A percentile compares a stretch with the other conserved stretches of the same genome.
Evolutionary conservation across 2,797 vertebrate species (phyloP).

Genomic region (Coranthus polyacanthus): DNA sequence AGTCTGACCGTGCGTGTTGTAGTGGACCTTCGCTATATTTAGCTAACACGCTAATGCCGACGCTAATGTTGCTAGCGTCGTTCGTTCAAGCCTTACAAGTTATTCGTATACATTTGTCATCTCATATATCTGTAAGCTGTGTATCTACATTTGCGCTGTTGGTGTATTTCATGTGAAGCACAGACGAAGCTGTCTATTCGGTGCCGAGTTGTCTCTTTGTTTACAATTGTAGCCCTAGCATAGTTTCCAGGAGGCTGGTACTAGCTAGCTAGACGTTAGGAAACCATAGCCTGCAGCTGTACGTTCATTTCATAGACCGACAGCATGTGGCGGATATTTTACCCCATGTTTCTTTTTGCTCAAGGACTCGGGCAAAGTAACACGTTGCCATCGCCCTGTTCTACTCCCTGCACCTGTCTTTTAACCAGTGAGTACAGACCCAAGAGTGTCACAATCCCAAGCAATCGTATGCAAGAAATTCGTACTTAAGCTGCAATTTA

Average conservation of each 20-base stretch:
- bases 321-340: neutral
- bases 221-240: conserved; percentile 74
- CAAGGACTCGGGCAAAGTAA: neutral
- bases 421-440: conserved; percentile 2
- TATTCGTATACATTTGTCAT: neutral
- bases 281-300: neutral
- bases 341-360: neutral
- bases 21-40: conserved; percentile 78
- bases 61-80: conserved; percentile 49
- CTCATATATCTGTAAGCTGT: fast-evolving
- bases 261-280: conserved; percentile 11
- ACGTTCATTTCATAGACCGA: neutral
- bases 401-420: neutral
- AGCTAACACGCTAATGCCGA: conserved; percentile 71
- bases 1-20: conserved; percentile 24
- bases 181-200: neutral
- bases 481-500: neutral
- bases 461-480: neutral
- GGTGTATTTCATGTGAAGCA: neutral
- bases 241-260: conserved; percentile 6
- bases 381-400: neutral
- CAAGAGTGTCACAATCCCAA: no score
- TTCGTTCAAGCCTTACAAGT: conserved; percentile 29
- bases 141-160: neutral
- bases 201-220: conserved; percentile 62